Evolutionary conservation across 2,888 invertebrate species (phyloP).

Genomic region (Pristionchus mayeri): DNA sequence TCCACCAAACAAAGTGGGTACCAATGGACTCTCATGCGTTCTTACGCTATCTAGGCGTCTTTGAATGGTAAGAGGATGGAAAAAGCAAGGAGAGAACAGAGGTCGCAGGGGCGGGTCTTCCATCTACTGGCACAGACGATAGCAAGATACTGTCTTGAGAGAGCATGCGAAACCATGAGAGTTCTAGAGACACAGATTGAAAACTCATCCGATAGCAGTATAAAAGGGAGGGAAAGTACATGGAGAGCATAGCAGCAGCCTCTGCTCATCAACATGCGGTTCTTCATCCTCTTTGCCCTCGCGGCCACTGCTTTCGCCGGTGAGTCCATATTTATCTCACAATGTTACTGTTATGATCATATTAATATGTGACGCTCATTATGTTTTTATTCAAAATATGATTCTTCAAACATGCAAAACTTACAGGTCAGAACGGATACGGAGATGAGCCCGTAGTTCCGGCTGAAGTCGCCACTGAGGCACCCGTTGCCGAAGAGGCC

Average conservation of each 20-base stretch:
- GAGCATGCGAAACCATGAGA: constrained; percentile 45
- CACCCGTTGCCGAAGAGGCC: constrained; percentile 16
- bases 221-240: constrained; percentile 37
- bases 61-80: neutral
- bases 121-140: constrained; percentile 18
- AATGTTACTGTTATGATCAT: neutral
- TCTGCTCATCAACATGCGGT: constrained; percentile 43
- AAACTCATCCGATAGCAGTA: constrained; percentile 36
- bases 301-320: constrained; percentile 7
- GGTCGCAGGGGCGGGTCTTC: constrained; percentile 17
- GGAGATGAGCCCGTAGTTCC: constrained; percentile 59
- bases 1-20: neutral
- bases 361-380: neutral
- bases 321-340: neutral
- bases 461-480: constrained; percentile 58
- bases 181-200: neutral
- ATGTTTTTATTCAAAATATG: neutral
- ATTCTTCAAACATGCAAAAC: neutral
- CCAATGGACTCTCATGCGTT: neutral
- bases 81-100: constrained; percentile 2
- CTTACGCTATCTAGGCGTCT: neutral
- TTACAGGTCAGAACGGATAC: constrained; percentile 60
- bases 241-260: constrained; percentile 27
- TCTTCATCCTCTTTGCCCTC: constrained; percentile 36
- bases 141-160: neutral